Conservation (phyloP, 2,113 vertebrate genomes). For the Nycticryphes semicollaris region DNA sequence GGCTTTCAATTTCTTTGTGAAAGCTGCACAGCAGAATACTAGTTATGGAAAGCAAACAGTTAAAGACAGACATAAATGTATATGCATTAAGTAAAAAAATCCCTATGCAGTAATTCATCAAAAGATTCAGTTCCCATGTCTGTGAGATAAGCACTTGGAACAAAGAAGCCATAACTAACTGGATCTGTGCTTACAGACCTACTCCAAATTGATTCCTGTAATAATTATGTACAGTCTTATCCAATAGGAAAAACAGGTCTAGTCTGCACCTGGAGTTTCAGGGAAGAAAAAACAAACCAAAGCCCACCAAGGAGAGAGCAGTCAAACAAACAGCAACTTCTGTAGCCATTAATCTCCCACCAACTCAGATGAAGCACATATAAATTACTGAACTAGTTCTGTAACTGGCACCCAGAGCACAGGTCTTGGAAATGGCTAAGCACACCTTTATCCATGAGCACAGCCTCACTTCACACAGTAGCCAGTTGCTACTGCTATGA, state of each 20-base stretch:
- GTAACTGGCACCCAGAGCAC: not conserved
- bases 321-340: not conserved
- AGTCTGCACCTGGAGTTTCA: not conserved
- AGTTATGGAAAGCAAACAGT: not conserved
- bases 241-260: not conserved
- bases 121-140: not conserved
- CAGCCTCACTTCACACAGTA: not conserved
- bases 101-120: not conserved
- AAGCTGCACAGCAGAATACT: not conserved
- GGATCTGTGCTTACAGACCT: not conserved
- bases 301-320: not conserved
- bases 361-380: not conserved
- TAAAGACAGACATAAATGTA: not conserved
- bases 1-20: not conserved
- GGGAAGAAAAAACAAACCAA: not conserved
- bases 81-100: not conserved
- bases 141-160: not conserved
- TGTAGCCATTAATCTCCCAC: not conserved
- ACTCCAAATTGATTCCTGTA: not conserved
- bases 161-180: not conserved
- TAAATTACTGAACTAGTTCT: not conserved
- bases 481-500: not conserved
- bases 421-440: not conserved
- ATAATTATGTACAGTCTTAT: not conserved
- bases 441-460: fast-evolving